Evolutionary conservation across 2,113 vertebrate species (phyloP).

Genomic region (Lagopus muta): DNA sequence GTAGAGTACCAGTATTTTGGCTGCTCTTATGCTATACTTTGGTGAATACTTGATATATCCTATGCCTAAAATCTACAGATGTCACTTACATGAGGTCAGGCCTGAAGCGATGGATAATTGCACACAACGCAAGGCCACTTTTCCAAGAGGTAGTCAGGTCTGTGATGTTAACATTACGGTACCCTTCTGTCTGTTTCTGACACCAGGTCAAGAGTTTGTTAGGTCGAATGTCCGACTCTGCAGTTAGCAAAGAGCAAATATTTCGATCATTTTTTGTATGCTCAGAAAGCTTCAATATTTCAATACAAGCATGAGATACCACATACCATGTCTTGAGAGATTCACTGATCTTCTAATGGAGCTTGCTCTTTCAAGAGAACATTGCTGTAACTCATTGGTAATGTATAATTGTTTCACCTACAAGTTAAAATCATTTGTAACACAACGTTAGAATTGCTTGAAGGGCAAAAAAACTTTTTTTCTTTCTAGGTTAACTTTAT

Average conservation of each 20-base stretch:
- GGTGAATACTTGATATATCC: not conserved
- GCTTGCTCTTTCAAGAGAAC: conserved; percentile 84
- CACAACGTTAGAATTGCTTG: not conserved
- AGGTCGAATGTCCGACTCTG: conserved; percentile 92
- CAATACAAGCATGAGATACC: not conserved
- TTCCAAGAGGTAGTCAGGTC: conserved; percentile 91
- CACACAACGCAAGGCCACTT: conserved; percentile 90
- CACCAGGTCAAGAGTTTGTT: conserved; percentile 94
- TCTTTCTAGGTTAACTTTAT: not conserved
- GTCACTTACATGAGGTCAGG: conserved; percentile 91
- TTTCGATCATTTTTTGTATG: not conserved
- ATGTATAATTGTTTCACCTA: conserved; percentile 93
- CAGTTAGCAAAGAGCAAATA: not conserved
- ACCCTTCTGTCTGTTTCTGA: conserved; percentile 93
- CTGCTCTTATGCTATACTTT: not conserved
- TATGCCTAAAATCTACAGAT: not conserved
- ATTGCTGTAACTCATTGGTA: conserved; percentile 85
- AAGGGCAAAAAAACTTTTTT: not conserved
- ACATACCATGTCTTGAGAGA: conserved; percentile 85
- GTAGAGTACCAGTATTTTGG: not conserved
- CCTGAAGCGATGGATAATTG: conserved; percentile 93
- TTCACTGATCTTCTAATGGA: conserved; percentile 89
- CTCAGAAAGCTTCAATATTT: not conserved
- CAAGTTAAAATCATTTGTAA: not conserved
- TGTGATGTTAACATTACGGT: conserved; percentile 84